Percentiles rank a stretch among this genome's conserved stretches.
These are phyloP conservation scores for Ptyas mucosa DNA, from an alignment of 2,113 vertebrate genomes.

Conservation along the genomic window DNA sequence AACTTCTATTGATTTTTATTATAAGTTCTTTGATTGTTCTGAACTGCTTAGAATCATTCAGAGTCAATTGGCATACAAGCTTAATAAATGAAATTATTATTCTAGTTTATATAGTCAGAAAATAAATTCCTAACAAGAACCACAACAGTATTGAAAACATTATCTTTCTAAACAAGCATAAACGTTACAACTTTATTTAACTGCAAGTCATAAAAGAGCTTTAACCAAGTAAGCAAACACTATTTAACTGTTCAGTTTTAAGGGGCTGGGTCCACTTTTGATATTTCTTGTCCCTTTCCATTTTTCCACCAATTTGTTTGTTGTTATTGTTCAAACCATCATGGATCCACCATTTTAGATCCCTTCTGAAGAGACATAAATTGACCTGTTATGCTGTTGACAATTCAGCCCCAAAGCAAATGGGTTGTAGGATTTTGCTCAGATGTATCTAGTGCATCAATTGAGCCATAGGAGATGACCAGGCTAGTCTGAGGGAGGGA, in stretches of 20 bases:
- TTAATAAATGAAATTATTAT: neutral
- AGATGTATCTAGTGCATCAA: too few relatives aligned
- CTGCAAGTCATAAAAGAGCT: neutral
- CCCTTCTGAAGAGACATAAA: neutral
- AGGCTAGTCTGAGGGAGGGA: too few relatives aligned
- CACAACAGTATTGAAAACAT: neutral
- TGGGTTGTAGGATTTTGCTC: too few relatives aligned
- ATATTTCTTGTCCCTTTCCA: neutral
- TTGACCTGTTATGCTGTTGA: neutral
- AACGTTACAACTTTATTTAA: neutral
- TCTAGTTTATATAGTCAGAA: neutral
- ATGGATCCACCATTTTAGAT: neutral
- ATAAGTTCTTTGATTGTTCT: neutral
- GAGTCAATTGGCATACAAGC: neutral
- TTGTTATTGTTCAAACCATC: neutral
- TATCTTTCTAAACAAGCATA: neutral
- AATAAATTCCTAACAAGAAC: neutral
- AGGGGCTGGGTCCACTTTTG: neutral
- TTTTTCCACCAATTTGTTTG: neutral
- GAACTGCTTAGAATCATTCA: neutral
- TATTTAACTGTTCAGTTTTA: neutral
- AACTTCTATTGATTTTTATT: neutral
- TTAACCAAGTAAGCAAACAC: neutral
- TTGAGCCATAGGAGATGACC: neutral
- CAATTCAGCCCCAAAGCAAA: neutral